A percentile compares a stretch with the other conserved stretches of the same genome.
phyloP scores from a whole-genome alignment of 2,888 invertebrate genomes.

The Salpingus planirostris region DNA sequence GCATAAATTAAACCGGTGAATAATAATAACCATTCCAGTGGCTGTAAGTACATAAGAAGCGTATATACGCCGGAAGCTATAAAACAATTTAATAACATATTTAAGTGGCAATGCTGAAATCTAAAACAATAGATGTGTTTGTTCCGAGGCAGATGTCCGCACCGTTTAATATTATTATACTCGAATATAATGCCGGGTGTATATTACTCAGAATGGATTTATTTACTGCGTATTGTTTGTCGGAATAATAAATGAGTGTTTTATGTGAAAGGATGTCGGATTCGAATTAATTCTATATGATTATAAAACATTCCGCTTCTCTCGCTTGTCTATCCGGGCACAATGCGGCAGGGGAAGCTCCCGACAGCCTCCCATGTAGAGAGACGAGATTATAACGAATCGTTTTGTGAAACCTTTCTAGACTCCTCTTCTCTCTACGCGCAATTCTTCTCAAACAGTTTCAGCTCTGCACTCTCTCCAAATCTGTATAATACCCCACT shows the following conservation, averaged over 20 bases:
- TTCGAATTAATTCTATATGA: slow-evolving; percentile 27
- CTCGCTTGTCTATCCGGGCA: too few species aligned
- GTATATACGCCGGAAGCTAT: slow-evolving; percentile 37
- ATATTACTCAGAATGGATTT: slow-evolving; percentile 32
- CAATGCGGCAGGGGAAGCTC: too few species aligned
- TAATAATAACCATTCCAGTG: too few species aligned
- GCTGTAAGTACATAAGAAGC: slow-evolving; percentile 21
- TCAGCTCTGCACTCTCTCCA: too few species aligned
- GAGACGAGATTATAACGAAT: too few species aligned
- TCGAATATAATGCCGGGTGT: slow-evolving; percentile 25
- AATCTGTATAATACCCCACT: too few species aligned
- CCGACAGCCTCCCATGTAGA: too few species aligned
- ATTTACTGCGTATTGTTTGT: slow-evolving; percentile 37
- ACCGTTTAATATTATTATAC: slow-evolving; percentile 32
- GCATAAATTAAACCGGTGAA: slow-evolving; percentile 36
- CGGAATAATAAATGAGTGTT: slow-evolving; percentile 27
- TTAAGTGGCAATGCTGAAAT: slow-evolving; percentile 39
- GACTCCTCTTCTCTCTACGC: too few species aligned
- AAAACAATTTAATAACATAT: slow-evolving; percentile 44
- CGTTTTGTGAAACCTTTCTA: too few species aligned
- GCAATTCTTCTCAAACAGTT: too few species aligned
- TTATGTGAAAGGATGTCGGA: slow-evolving; percentile 30
- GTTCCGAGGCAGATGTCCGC: slow-evolving; percentile 36
- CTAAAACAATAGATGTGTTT: slow-evolving; percentile 38
- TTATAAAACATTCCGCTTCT: slow-evolving; percentile 16